A percentile compares a stretch with the other conserved stretches of the same genome.
phyloP scores from a whole-genome alignment of 2,797 vertebrate species.

The Hoplostethus atlanticus region DNA sequence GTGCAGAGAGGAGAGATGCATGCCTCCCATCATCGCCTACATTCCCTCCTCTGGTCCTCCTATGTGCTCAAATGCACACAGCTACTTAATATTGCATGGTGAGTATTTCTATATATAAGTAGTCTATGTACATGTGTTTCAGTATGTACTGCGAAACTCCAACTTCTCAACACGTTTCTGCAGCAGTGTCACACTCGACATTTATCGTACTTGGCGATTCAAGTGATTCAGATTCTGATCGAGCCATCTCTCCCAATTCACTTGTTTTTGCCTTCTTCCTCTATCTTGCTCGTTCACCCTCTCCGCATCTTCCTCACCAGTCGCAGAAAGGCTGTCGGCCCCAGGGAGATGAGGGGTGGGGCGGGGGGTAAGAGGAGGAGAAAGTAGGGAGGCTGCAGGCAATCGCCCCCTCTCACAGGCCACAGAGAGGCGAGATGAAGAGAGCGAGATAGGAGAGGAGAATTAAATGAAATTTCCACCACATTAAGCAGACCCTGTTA shows the following conservation, averaged over 20 bases:
- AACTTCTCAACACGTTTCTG: background rate
- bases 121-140: background rate
- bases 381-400: constrained; percentile 55
- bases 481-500: constrained; percentile 75
- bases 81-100: constrained; percentile 45
- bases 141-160: background rate
- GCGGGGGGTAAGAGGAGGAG: constrained; percentile 21
- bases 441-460: constrained; percentile 48
- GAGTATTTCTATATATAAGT: background rate
- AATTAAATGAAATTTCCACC: constrained; percentile 80
- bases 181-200: constrained; percentile 16
- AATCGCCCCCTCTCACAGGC: constrained; percentile 46
- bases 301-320: constrained; percentile 47
- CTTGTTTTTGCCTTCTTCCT: constrained; percentile 44
- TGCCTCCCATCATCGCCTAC: constrained; percentile 8
- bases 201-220: constrained; percentile 27
- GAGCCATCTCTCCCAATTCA: constrained; percentile 20
- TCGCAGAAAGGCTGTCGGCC: constrained; percentile 45
- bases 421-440: constrained; percentile 55
- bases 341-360: constrained; percentile 24
- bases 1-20: constrained; percentile 8
- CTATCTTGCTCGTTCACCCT: constrained; percentile 44
- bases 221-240: constrained; percentile 50
- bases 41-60: constrained; percentile 5
- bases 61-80: constrained; percentile 4